Evolutionary conservation across 1,140 invertebrate genomes (phyloP), one percentile per base, ranked within the genome.

Genomic region (Globodera rostochiensis): DNA sequence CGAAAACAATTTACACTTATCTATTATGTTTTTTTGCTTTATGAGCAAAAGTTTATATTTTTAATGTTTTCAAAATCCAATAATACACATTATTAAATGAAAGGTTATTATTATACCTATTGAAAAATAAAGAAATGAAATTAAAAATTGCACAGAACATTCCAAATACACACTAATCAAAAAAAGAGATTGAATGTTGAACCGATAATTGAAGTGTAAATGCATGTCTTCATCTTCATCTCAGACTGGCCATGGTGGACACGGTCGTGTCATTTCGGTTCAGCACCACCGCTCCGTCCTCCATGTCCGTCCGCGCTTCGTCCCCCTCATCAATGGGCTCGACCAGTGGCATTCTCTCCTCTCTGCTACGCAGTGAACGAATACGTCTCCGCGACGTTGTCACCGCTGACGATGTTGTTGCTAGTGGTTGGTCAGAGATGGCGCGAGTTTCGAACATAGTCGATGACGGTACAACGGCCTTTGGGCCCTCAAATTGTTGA

Each of bases 171-270:
- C 21, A 71, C 5, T 19, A 71, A 36, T 36, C n/a, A n/a, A n/a
- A 19, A 47, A 47, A 47, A 15, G 69, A 71, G 67, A 71, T 5
- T 71, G 60, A 1, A 66, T 66, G 60, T 66, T 21, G 1, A 66
- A 15, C 21, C 60, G 9, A 71, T 3, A 45, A 71, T 6, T 64
- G 57, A 64, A 19, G 19, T 64, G 57, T 19, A 19, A 11, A 19
- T 15, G 11, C 57, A 19, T 19, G 11, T 6, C 57, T 13, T 36
- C 36, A 36, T 36, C 13, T 6, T 71, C 69, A 71, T 79, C 74
- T 71, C 73, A 79, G 47, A 79, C 77, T 79, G 21, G 50, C 53
- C 57, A 79, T 50, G 15, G 77, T 79, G 77, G 77, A 45, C 21
- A 79, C 66, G 25, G 77, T 79, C 15, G 67, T 49, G 50, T 79